Base-by-base conservation (phyloP, 2,888 invertebrate genomes). In the Gandaritis pyraliata region DNA sequence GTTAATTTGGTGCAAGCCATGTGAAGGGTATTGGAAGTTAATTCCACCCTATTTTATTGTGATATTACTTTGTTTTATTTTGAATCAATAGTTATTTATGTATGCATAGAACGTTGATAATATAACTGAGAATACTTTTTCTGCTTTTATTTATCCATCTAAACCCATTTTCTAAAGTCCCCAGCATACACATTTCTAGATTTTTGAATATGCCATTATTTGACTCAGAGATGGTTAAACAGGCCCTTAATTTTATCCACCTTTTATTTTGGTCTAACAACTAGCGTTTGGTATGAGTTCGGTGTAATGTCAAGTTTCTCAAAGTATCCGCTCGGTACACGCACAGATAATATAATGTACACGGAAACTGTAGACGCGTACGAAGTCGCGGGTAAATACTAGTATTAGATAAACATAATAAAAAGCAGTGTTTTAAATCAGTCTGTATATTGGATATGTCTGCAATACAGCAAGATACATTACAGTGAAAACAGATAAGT, bases 401-500 rank as follows among this genome's bases (percentile, higher is more conserved):
- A n/a, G n/a, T n/a, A n/a, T n/a, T n/a, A n/a, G n/a, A 10, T 8
- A 11, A 33, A 33, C 10, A 6, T 29, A 85, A 81, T 80, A 73
- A 87, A 85, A 83, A 66, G 52, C 71, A 58, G 64, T 45, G 52
- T 67, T 71, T 90, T 90, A 90, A 92, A 92, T 93, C 93, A 93
- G 93, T 93, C 93, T 93, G 93, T 93, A 92, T 93, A 91, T 90
- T 92, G 92, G 93, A 93, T 93, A 93, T 93, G 93, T 93, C 88
- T 93, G 93, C 90, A 93, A 92, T 92, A 93, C 91, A 92, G 92
- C 92, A 89, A 92, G 88, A 92, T 90, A 90, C 87, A 90, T 86
- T 90, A 90, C 88, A 90, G 88, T 91, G 90, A 90, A 90, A 91
- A 91, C 91, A 91, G 90, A 86, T 89, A 88, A 87, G 86, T 89